phyloP scores from a whole-genome alignment of 2,113 vertebrate species.

The Pseudorasbora parva region DNA sequence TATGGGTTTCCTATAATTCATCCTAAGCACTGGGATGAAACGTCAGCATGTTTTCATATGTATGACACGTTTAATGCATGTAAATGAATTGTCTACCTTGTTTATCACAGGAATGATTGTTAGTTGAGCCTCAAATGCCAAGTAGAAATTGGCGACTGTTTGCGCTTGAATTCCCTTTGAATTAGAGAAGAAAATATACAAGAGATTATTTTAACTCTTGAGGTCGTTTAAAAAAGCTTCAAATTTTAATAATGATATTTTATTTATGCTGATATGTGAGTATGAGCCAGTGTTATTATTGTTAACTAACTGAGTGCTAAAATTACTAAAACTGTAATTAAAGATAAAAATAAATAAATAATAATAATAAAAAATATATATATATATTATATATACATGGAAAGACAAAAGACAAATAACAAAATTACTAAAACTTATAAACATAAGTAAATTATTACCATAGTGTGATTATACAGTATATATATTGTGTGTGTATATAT shows the following conservation, averaged over 20 bases:
- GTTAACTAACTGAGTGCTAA: neutral
- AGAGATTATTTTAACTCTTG: neutral
- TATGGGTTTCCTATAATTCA: neutral
- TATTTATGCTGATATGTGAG: neutral
- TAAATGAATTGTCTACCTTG: slow-evolving; percentile 81
- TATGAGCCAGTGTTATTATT: too few relatives aligned
- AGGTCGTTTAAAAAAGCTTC: neutral
- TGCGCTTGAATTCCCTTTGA: slow-evolving; percentile 95
- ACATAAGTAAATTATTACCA: too few relatives aligned
- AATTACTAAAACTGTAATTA: neutral
- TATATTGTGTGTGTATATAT: too few relatives aligned
- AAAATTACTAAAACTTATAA: neutral
- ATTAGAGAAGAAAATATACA: slow-evolving; percentile 41
- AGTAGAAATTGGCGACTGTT: slow-evolving; percentile 96
- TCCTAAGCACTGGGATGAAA: neutral
- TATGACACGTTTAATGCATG: neutral
- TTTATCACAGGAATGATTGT: slow-evolving; percentile 94
- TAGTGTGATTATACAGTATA: too few relatives aligned
- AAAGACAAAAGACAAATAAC: neutral
- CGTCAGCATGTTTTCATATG: too few relatives aligned
- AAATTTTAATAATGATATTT: neutral
- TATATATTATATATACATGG: too few relatives aligned
- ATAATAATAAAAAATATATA: too few relatives aligned
- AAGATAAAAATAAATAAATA: neutral
- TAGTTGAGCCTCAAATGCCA: slow-evolving; percentile 96